These are phyloP conservation scores for Labeo catla DNA, from an alignment of 2,113 vertebrate species.

Conservation along the genomic window DNA sequence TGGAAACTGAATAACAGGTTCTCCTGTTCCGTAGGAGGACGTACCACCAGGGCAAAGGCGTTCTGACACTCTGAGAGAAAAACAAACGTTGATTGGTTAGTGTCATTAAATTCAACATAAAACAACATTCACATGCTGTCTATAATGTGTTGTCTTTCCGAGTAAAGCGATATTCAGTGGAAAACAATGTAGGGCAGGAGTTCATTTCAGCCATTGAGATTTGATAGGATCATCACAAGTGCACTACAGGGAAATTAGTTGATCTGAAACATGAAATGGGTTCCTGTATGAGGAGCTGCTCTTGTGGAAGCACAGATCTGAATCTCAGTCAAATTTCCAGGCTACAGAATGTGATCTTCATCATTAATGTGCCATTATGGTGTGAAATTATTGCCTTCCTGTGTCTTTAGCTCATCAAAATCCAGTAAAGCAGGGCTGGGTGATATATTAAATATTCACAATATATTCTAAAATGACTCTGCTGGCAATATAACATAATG, in stretches of 20 bases:
- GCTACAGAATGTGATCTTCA: neutral
- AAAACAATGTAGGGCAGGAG: slow-evolving; percentile 8
- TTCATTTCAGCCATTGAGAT: neutral
- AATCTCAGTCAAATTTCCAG: neutral
- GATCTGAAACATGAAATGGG: slow-evolving; percentile 1
- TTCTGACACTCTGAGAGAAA: slow-evolving; percentile 83
- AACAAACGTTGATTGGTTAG: neutral
- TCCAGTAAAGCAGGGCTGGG: slow-evolving; percentile 1
- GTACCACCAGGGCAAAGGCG: slow-evolving; percentile 93
- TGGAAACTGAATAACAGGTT: slow-evolving; percentile 97
- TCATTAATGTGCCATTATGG: slow-evolving; percentile 19
- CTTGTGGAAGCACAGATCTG: neutral
- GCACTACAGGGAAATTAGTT: slow-evolving; percentile 18
- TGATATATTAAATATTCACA: neutral
- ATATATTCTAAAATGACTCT: slow-evolving; percentile 11
- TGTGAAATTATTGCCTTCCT: neutral
- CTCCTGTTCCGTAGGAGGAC: slow-evolving; percentile 91
- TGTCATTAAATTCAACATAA: neutral
- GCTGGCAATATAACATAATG: neutral
- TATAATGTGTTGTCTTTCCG: neutral
- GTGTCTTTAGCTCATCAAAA: slow-evolving; percentile 14
- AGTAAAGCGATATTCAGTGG: neutral
- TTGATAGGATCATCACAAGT: slow-evolving; percentile 10
- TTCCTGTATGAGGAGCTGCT: neutral
- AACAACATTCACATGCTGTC: neutral